Base-by-base conservation (phyloP, 2,888 invertebrate genomes). In the Bursaphelenchus okinawaensis region DNA sequence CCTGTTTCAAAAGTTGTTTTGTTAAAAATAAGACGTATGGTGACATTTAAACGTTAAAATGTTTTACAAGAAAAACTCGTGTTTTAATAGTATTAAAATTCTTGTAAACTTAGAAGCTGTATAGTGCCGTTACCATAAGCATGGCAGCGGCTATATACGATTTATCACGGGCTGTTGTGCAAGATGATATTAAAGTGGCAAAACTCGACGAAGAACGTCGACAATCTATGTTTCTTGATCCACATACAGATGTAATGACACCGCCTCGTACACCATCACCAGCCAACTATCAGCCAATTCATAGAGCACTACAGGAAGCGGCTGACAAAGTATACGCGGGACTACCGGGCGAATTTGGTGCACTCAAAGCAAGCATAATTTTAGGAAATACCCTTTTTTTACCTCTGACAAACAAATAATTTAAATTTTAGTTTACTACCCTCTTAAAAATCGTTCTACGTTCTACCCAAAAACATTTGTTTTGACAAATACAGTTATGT, bases 151-250 rank as follows among this genome's bases (percentile, higher is more conserved):
- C 77, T 7, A 72, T 79, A n/a, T 78, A 72, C 67, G 79, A 79
- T 58, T 71, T 79, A 73, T 75, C 78, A 28, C 76, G 79, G 59
- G 76, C 76, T 31, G 77, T 79, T 24, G 76, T 77, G 75, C 75
- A 76, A 63, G 77, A 79, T 59, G 65, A 70, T 19, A 66, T 59
- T 8, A 59, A 59, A 6, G 60, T 50, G 51, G 50, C 31, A 1
- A 19, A 28, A 40, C 24, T 59, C 19, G 50, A 20, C 51, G 60
- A 59, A 40, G 60, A 59, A 4, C 40, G 40, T 12, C 40, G 40
- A 16, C 40, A 40, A 4, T 40, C 40, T n/a, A 4, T 4, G 40
- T 40, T 40, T n/a, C 6, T 40, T 12, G 40, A 40, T 4, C 40
- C 40, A 3, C 40, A 40, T 4, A 6, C 40, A 12, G 40, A 40